These are phyloP conservation scores for Aldrovandia affinis DNA, from an alignment of 2,797 vertebrate genomes.

Conservation along the genomic window DNA sequence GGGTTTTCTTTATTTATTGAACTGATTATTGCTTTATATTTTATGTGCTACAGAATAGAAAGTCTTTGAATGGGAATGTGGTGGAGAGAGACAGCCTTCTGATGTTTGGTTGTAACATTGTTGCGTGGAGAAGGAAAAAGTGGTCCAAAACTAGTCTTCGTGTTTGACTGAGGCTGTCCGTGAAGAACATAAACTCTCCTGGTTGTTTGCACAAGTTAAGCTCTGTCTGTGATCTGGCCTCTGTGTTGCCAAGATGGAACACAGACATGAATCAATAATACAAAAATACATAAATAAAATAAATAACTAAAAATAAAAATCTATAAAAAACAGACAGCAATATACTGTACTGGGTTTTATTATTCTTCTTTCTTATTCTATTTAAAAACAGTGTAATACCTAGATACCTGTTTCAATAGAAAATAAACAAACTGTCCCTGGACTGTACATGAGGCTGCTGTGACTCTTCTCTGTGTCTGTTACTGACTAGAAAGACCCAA, in stretches of 20 bases:
- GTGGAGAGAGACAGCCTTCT: conserved; percentile 3
- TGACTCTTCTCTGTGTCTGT: conserved; percentile 41
- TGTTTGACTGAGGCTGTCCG: background rate
- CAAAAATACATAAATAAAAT: conserved; percentile 18
- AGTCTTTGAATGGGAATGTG: background rate
- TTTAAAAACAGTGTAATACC: conserved; percentile 54
- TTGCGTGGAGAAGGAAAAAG: background rate
- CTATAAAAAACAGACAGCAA: conserved; percentile 32
- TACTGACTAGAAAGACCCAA: background rate
- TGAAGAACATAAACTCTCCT: conserved; percentile 39
- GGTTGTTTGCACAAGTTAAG: conserved; percentile 63
- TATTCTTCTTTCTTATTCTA: conserved; percentile 52
- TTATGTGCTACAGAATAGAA: background rate
- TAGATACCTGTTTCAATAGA: conserved; percentile 55
- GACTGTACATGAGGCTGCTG: conserved; percentile 47
- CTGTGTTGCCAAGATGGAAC: background rate
- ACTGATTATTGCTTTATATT: conserved; percentile 41
- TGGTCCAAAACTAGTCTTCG: conserved; percentile 32
- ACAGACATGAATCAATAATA: conserved; percentile 47
- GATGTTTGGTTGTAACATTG: conserved; percentile 5
- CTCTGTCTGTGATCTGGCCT: conserved; percentile 21
- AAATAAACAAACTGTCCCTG: conserved; percentile 65
- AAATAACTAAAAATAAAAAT: conserved; percentile 25
- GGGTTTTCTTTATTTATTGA: conserved; percentile 52
- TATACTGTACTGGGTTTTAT: conserved; percentile 55